Percentiles rank a stretch among this genome's conserved stretches.
These are phyloP conservation scores for Hemicentrotus pulcherrimus DNA, from an alignment of 35 echinoderm and acorn worm genomes.

Conservation along the genomic window DNA sequence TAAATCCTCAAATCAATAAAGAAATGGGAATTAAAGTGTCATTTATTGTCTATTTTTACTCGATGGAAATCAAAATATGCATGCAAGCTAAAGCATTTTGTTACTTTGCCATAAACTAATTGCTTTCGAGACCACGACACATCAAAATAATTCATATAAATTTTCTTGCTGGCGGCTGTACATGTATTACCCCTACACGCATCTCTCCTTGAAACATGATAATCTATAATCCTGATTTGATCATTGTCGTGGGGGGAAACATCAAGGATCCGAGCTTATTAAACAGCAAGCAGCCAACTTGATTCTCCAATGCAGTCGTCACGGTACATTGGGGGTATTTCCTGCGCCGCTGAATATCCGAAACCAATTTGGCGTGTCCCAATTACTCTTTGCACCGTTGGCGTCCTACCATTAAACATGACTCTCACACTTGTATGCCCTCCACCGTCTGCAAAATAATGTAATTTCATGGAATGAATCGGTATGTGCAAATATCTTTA, in stretches of 20 bases:
- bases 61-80: neutral
- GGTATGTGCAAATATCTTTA: neutral
- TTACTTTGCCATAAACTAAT: neutral
- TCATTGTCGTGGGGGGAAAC: neutral
- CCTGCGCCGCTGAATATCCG: neutral
- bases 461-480: neutral
- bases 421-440: neutral
- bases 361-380: conserved; percentile 1
- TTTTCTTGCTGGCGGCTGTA: neutral
- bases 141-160: neutral
- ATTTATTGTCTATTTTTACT: neutral
- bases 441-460: neutral
- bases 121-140: neutral
- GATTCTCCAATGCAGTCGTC: neutral
- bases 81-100: neutral
- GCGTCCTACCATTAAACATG: neutral
- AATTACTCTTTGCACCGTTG: conserved; percentile 2
- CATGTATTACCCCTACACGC: neutral
- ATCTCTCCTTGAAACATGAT: neutral
- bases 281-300: neutral
- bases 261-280: neutral
- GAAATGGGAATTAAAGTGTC: neutral
- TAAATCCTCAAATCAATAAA: neutral
- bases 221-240: neutral
- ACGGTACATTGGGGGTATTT: neutral